Conservation (phyloP, 2,113 vertebrate genomes). For the Noctilio leporinus region DNA sequence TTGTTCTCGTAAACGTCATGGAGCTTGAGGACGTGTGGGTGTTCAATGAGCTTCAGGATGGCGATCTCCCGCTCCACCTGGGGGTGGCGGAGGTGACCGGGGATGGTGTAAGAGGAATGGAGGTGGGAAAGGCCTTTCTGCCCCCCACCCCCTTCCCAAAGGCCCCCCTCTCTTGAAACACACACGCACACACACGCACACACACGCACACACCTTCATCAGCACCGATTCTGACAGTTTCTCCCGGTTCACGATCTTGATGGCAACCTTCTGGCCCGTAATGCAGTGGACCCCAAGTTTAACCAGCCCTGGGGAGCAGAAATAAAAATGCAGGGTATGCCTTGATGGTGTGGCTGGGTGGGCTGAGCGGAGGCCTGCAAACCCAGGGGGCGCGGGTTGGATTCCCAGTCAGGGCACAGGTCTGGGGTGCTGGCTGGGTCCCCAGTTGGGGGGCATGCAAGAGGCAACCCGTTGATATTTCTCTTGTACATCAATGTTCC, state of each 20-base stretch:
- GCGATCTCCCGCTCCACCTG: constrained; percentile 95
- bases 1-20: constrained; percentile 96
- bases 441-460: not conserved
- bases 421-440: not conserved
- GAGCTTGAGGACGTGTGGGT: constrained; percentile 94
- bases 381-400: not conserved
- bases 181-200: constrained; percentile 53
- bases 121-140: not conserved
- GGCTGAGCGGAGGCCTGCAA: too few species aligned
- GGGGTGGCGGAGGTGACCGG: not conserved
- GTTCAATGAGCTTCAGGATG: constrained; percentile 94
- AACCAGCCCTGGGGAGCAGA: constrained; percentile 84
- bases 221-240: constrained; percentile 93
- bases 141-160: not conserved
- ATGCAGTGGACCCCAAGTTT: constrained; percentile 93
- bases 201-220: constrained; percentile 85
- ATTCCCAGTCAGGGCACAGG: not conserved
- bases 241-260: constrained; percentile 96
- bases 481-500: too few species aligned
- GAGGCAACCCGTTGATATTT: not conserved
- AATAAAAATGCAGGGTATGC: not conserved
- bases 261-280: constrained; percentile 92
- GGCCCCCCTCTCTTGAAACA: rapidly evolving
- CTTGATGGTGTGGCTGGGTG: not conserved
- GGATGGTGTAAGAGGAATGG: too few species aligned